Evolutionary conservation across 2,888 invertebrate genomes (phyloP).

Genomic region (Rhagonycha lutea): DNA sequence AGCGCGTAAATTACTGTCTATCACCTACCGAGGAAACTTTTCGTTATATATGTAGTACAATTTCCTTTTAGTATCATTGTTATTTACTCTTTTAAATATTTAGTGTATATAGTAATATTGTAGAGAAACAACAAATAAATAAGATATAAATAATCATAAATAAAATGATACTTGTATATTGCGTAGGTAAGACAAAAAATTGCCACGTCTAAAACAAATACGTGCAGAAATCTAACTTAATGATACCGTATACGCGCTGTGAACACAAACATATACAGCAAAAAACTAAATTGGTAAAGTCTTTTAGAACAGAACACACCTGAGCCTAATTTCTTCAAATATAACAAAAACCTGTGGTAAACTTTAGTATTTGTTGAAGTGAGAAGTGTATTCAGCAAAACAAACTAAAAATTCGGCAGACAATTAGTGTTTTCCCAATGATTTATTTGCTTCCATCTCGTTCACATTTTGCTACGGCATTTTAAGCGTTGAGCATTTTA

Average conservation of each 20-base stretch:
- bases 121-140: not conserved
- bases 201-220: constrained; percentile 17
- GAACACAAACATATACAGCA: constrained; percentile 18
- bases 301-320: constrained; percentile 26
- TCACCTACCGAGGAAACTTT: constrained; percentile 14
- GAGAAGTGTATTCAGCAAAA: constrained; percentile 3
- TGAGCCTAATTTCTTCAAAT: constrained; percentile 28
- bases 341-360: constrained; percentile 19
- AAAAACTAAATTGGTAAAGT: constrained; percentile 31
- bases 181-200: not conserved
- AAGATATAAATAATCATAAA: not conserved
- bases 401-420: constrained; percentile 12
- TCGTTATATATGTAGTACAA: constrained; percentile 4
- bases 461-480: constrained; percentile 7
- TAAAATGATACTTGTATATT: not conserved
- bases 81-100: not conserved
- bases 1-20: constrained; percentile 15
- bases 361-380: constrained; percentile 21
- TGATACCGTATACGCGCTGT: constrained; percentile 16
- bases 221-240: constrained; percentile 26
- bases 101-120: not conserved
- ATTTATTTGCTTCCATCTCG: constrained; percentile 16
- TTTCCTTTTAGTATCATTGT: constrained; percentile 2
- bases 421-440: constrained; percentile 15
- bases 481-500: not conserved